Percentiles rank a stretch among this genome's conserved stretches.
These are phyloP conservation scores for Antennarius maculatus DNA, from an alignment of 2,797 vertebrate species.

Conservation along the genomic window DNA sequence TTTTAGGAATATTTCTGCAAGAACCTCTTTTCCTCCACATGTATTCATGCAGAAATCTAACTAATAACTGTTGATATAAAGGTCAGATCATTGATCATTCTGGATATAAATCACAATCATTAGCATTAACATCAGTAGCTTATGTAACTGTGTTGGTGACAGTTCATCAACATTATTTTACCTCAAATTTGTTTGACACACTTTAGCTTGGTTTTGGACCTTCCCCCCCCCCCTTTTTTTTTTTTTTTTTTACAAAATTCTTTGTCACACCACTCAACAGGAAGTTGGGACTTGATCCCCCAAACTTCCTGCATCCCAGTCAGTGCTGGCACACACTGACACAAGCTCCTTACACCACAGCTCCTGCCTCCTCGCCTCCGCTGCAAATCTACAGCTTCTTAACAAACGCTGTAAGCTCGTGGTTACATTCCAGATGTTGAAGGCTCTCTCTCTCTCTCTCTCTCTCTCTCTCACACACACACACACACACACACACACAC, in stretches of 20 bases:
- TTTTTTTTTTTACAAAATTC: background rate
- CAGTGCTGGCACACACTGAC: constrained; percentile 41
- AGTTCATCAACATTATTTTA: too few species aligned
- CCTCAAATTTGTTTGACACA: too few species aligned
- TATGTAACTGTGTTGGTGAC: too few species aligned
- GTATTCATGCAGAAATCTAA: too few species aligned
- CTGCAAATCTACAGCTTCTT: constrained; percentile 72
- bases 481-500: too few species aligned
- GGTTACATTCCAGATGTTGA: constrained; percentile 72
- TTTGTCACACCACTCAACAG: background rate
- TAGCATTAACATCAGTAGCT: background rate
- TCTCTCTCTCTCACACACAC: too few species aligned
- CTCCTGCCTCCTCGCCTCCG: constrained; percentile 50
- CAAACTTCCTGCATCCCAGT: constrained; percentile 18
- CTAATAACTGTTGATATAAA: background rate
- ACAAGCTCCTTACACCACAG: constrained; percentile 69
- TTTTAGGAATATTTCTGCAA: too few species aligned
- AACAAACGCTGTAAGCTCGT: constrained; percentile 66
- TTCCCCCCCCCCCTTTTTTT: too few species aligned
- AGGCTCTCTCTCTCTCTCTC: too few species aligned
- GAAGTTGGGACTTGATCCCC: background rate
- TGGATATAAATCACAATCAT: background rate
- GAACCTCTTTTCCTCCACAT: too few species aligned
- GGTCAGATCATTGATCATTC: background rate
- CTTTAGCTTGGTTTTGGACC: too few species aligned